Conservation (phyloP, 2,797 vertebrate species). For the Gymnothorax javanicus region DNA sequence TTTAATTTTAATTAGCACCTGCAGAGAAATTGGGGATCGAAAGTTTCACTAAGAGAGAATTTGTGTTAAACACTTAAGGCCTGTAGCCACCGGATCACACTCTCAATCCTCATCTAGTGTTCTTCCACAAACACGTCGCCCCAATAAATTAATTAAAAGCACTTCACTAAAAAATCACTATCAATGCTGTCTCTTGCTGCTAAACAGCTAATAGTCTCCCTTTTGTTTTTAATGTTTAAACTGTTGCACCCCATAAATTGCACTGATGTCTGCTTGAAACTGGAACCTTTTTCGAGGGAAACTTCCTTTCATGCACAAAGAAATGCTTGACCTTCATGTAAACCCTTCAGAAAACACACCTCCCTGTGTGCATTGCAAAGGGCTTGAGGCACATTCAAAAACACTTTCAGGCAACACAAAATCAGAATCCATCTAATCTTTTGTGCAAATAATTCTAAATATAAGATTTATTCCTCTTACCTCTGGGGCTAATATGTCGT, state of each 20-base stretch:
- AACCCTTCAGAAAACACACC: not conserved
- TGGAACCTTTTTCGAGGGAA: not conserved
- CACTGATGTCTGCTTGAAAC: not conserved
- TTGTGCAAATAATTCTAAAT: not conserved
- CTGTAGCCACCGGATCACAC: not conserved
- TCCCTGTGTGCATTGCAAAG: constrained; percentile 5
- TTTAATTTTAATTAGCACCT: not conserved
- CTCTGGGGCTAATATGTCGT: not conserved
- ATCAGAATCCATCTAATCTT: not conserved
- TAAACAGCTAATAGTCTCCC: not conserved
- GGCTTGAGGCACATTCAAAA: not conserved
- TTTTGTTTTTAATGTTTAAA: not conserved
- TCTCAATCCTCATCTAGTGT: not conserved
- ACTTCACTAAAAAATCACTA: not conserved
- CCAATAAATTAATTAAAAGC: not conserved
- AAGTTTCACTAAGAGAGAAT: not conserved
- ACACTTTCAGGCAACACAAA: not conserved
- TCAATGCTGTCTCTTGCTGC: not conserved
- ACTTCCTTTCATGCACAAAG: not conserved
- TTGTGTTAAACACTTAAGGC: not conserved
- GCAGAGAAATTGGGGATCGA: not conserved
- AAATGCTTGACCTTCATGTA: not conserved
- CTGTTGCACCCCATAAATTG: not conserved
- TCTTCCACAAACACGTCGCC: not conserved
- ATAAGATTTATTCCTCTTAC: not conserved